These are phyloP conservation scores for Tapirus terrestris DNA, from an alignment of 2,113 vertebrate species.

Conservation along the genomic window DNA sequence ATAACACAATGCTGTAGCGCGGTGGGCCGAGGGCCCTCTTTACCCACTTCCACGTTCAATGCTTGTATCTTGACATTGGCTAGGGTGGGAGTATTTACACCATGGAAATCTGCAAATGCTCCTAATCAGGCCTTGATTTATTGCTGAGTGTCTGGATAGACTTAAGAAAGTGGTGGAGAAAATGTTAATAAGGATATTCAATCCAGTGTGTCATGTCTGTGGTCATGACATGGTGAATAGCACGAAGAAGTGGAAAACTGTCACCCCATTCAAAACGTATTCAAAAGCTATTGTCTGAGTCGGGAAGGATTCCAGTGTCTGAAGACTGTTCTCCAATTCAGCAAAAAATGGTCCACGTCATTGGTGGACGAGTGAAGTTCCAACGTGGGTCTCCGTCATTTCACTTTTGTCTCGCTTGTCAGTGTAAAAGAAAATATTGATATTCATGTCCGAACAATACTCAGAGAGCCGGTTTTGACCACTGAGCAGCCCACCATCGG, in stretches of 20 bases:
- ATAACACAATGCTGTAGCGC: rapidly evolving
- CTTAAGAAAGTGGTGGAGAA: neutral
- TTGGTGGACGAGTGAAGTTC: neutral
- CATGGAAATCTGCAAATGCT: rapidly evolving
- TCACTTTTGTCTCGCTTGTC: neutral
- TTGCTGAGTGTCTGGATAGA: neutral
- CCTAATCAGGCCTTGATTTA: neutral
- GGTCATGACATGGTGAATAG: neutral
- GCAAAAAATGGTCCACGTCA: neutral
- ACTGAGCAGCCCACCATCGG: rapidly evolving
- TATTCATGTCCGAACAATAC: neutral
- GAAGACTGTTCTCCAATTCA: neutral
- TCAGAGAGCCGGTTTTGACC: neutral
- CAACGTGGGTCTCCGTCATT: neutral
- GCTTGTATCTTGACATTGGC: neutral
- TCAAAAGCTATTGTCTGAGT: neutral
- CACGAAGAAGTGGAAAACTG: neutral
- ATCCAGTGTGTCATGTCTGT: rapidly evolving
- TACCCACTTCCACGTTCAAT: rapidly evolving
- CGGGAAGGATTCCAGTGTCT: neutral
- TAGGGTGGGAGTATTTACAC: too few relatives aligned
- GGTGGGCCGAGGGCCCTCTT: neutral
- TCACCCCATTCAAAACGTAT: neutral
- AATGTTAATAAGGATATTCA: neutral
- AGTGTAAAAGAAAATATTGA: rapidly evolving